Evolutionary conservation across 2,113 vertebrate genomes (phyloP).

Genomic region (Lepus americanus): DNA sequence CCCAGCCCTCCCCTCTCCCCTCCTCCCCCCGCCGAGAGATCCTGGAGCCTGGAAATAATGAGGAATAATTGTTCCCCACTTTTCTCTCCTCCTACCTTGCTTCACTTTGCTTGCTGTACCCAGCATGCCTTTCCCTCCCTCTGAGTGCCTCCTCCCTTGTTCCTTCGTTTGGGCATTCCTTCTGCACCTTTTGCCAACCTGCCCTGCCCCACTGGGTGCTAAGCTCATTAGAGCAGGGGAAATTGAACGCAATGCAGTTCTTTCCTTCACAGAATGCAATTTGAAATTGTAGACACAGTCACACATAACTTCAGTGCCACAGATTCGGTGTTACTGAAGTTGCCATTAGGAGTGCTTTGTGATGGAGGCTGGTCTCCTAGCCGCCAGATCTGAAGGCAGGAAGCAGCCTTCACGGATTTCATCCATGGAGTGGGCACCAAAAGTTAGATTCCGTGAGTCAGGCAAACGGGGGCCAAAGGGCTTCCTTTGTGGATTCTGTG

Average conservation of each 20-base stretch:
- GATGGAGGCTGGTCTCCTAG: fast-evolving
- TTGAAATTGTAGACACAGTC: background rate
- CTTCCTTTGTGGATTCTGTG: background rate
- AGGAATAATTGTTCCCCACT: background rate
- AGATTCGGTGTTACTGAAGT: background rate
- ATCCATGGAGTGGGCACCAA: fast-evolving
- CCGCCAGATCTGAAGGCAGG: background rate
- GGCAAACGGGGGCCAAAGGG: background rate
- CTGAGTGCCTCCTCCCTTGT: background rate
- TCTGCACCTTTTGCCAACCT: background rate
- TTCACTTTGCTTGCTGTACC: background rate
- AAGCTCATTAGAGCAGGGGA: background rate
- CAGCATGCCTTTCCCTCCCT: background rate
- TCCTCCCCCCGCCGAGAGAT: background rate
- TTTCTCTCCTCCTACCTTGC: background rate
- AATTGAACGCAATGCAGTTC: background rate
- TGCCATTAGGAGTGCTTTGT: background rate
- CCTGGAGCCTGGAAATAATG: background rate
- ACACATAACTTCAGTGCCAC: background rate
- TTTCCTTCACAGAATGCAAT: background rate
- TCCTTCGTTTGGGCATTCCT: background rate
- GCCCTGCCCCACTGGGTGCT: background rate
- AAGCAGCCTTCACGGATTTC: too few relatives aligned
- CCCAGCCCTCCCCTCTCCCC: too few relatives aligned
- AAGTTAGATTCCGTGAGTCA: background rate